Base-by-base conservation (phyloP, 2,113 vertebrate species). In the Epinephelus cyanopodus region DNA sequence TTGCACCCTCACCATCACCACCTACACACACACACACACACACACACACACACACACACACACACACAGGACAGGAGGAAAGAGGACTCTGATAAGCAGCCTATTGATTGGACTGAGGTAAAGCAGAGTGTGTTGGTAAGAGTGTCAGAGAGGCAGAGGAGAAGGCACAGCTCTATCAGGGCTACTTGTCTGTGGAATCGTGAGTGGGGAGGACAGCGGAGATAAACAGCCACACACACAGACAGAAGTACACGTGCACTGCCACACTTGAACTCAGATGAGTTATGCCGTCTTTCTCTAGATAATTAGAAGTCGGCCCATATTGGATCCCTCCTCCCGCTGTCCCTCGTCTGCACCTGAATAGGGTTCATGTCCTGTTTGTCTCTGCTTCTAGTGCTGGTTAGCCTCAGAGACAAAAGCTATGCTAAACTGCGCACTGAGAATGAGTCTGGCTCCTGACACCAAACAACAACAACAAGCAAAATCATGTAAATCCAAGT, bases 31-130 rank as follows among this genome's bases (percentile, higher is more conserved):
- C 50, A 53, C 65, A 68, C 68, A 56, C 66, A 63, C 27, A 63
- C 27, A 53, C 17, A 60, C 53, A 18, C 23, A 37, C 64, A 45
- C 67, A 61, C 61, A 57, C 29, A 66, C n/a, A 13, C 45, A 65
- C 50, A 67, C 53, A 68, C 54, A 50, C 47, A 21, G 6, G 18
- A 12, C n/a, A 53, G 42, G 62, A 80, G 48, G 58, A 45, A 60
- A 69, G 47, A 79, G 78, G 57, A 86, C 69, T 81, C 69, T 89
- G 73, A 89, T 92, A 87, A 86, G 82, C 67, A 74, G 77, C 86
- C 74, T 88, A 94, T 93, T 82, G 91, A 94, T 91, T 90, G 86
- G 74, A 79, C 69, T 23, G 50, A 87, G 79, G 85, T 82, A 90
- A 89, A 87, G 86, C 79, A 74, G 80, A 90, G 77, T 76, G 72